Conservation (phyloP, 2,888 invertebrate species). For the Chloroclystis v-ata region DNA sequence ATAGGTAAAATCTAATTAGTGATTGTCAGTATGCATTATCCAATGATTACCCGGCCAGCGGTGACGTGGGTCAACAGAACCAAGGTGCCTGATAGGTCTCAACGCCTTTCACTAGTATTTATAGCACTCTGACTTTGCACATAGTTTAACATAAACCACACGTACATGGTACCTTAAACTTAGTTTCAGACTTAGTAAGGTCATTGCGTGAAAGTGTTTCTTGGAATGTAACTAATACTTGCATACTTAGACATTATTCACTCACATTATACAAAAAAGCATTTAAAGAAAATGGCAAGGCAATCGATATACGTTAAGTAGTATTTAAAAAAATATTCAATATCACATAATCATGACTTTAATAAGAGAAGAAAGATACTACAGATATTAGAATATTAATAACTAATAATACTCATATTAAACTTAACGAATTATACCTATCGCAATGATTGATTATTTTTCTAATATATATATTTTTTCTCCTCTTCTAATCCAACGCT, state of each 20-base stretch:
- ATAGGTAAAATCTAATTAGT: background rate
- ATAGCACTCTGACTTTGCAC: slow-evolving; percentile 28
- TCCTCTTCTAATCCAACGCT: no score
- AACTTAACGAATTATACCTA: no score
- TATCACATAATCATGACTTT: no score
- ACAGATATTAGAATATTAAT: no score
- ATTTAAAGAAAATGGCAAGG: background rate
- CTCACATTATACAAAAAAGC: no score
- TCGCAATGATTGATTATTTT: no score
- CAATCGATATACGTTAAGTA: no score
- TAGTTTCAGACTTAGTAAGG: background rate
- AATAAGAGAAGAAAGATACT: no score
- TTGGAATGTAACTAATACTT: background rate
- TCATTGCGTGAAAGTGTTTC: background rate
- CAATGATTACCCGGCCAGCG: slow-evolving; percentile 6
- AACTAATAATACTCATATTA: no score
- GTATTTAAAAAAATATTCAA: no score
- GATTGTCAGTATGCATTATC: background rate
- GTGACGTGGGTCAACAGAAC: background rate
- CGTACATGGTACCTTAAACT: background rate
- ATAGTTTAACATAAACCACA: slow-evolving; percentile 32
- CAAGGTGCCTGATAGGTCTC: slow-evolving; percentile 26
- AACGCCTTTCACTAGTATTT: slow-evolving; percentile 39
- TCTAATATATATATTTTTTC: no score
- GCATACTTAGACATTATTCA: no score